Evolutionary conservation across 35 echinoderm and acorn worm genomes (phyloP).

Genomic region (Ptychodera flava): DNA sequence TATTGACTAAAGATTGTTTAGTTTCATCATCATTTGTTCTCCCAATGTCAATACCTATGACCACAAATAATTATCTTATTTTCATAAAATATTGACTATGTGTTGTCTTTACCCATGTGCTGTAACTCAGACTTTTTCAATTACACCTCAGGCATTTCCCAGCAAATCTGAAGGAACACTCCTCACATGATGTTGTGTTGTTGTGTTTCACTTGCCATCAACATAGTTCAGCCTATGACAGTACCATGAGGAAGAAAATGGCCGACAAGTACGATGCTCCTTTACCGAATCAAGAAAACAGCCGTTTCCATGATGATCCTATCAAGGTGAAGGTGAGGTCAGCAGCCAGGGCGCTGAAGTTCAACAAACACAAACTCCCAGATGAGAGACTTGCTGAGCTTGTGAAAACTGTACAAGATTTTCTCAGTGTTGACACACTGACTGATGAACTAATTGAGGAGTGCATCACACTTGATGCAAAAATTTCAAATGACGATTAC

Average conservation of each 20-base stretch:
- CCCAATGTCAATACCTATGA: no score
- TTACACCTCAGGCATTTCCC: constrained; percentile 69
- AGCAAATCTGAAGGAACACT: constrained; percentile 69
- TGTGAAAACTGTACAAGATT: constrained; percentile 26
- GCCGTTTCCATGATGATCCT: constrained; percentile 44
- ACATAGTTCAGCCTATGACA: constrained; percentile 55
- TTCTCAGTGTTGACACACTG: constrained; percentile 32
- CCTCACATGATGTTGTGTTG: constrained; percentile 92
- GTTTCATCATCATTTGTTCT: no score
- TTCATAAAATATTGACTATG: no score
- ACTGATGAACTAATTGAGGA: constrained; percentile 34
- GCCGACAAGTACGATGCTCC: constrained; percentile 65
- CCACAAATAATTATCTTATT: no score
- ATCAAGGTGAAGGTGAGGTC: constrained; percentile 47
- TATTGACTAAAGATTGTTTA: no score
- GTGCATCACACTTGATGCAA: constrained; percentile 44
- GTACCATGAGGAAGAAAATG: constrained; percentile 30
- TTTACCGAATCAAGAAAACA: constrained; percentile 40
- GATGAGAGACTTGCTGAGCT: constrained; percentile 52
- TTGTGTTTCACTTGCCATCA: constrained; percentile 78
- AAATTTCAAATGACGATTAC: constrained; percentile 55
- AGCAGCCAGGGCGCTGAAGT: constrained; percentile 57
- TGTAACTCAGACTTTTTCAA: no score
- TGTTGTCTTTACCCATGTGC: no score
- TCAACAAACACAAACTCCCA: constrained; percentile 45